Base-by-base conservation (phyloP, 2,797 vertebrate genomes). In the Hephaestus fuliginosus region DNA sequence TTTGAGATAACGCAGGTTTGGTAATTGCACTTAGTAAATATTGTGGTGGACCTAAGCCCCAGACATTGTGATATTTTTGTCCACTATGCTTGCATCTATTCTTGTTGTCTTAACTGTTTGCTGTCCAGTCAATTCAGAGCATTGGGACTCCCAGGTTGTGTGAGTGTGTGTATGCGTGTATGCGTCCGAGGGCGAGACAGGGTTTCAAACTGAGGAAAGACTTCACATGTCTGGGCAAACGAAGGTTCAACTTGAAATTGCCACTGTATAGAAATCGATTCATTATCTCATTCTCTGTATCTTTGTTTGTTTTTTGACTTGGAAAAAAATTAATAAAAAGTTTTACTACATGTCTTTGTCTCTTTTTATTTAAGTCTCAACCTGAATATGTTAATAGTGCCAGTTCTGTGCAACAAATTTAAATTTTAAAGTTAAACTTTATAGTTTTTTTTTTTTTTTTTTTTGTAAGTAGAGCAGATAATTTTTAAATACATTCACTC, bases 221-320 rank as follows among this genome's bases (percentile, higher is more conserved):
- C 65, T 74, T 81, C 74, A 84, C 58, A 25, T 56, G 76, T 91
- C 81, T 80, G 81, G 88, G 89, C 86, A 85, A 91, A 92, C 70
- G 81, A 94, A 89, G 89, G 90, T 93, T 94, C 94, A 94, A 95
- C 92, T 95, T 95, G 93, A 94, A 86, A 90, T 95, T 94, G 93
- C 94, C 93, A 95, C 91, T 96, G 95, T 96, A 96, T 93, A 96
- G 88, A 94, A 94, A 92, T 93, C 83, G 64, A 90, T 90, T 90
- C 91, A 92, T 94, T 93, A 93, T 94, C 92, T 94, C 91, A 93
- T 94, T 95, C 90, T 95, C 90, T 95, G 93, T 95, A 92, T 93
- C 90, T 93, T 84, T 92, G 90, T 96, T 94, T 90, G 85, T 94
- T 94, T 95, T 95, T 96, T 95, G 95, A 95, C 93, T 95, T 95